A percentile compares a stretch with the other conserved stretches of the same genome.
phyloP scores from a whole-genome alignment of 2,113 vertebrate species.

The Amblyornis subalaris region DNA sequence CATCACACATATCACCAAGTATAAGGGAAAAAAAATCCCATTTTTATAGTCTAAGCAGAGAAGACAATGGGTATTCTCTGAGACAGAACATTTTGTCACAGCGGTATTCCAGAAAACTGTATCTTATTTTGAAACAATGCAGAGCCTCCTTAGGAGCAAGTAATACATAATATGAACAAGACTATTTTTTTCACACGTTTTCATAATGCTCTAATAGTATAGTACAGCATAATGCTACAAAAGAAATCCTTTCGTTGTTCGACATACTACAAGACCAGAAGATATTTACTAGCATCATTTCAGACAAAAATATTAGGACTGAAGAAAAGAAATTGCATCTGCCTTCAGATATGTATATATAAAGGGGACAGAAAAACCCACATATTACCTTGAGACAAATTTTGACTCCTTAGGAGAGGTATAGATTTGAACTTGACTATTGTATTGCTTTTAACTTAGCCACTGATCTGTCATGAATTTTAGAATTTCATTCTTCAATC shows the following conservation, averaged over 20 bases:
- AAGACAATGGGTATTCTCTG: background rate
- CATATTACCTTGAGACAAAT: background rate
- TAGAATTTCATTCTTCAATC: background rate
- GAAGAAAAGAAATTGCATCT: background rate
- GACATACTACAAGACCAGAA: background rate
- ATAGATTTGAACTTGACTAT: background rate
- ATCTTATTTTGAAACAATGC: background rate
- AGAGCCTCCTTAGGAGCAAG: background rate
- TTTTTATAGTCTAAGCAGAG: background rate
- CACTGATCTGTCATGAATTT: background rate
- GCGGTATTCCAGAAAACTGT: background rate
- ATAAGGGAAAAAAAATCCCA: background rate
- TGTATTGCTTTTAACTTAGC: background rate
- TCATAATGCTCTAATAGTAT: background rate
- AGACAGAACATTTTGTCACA: background rate
- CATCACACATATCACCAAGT: background rate
- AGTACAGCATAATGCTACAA: background rate
- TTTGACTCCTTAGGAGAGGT: background rate
- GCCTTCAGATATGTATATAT: background rate
- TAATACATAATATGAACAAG: background rate
- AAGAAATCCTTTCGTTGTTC: background rate
- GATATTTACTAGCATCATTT: background rate
- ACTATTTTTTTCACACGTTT: background rate
- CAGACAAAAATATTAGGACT: background rate
- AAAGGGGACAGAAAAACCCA: background rate